These are phyloP conservation scores for Arvicanthis niloticus DNA, from an alignment of 2,113 vertebrate species.

Conservation along the genomic window DNA sequence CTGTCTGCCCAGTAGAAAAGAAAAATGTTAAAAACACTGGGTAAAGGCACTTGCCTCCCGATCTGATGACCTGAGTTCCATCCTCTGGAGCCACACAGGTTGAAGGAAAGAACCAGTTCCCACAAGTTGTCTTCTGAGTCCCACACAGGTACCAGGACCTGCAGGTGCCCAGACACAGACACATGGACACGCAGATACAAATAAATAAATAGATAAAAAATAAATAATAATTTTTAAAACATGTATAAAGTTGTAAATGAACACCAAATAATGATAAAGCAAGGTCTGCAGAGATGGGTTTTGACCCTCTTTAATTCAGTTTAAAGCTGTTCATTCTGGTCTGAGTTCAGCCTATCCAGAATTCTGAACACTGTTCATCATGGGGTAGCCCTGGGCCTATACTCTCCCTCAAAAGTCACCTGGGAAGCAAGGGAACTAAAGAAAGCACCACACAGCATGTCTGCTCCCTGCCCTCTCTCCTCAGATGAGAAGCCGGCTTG, in stretches of 20 bases:
- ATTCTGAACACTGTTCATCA: neutral
- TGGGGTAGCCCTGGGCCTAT: neutral
- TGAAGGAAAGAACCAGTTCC: neutral
- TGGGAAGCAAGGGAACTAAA: neutral
- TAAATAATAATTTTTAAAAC: neutral
- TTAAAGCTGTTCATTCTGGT: neutral
- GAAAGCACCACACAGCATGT: neutral
- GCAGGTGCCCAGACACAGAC: neutral
- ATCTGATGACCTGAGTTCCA: neutral
- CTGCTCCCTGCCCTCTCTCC: slow-evolving; percentile 32
- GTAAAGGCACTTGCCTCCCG: neutral
- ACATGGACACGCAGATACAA: neutral
- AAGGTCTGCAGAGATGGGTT: neutral
- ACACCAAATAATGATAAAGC: neutral
- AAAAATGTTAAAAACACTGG: neutral
- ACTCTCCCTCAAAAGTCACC: neutral
- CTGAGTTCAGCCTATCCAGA: neutral
- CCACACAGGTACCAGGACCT: neutral
- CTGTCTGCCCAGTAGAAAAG: neutral
- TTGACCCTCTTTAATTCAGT: neutral
- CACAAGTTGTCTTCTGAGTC: neutral
- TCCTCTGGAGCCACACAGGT: neutral
- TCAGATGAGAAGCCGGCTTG: slow-evolving; percentile 85
- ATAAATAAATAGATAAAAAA: neutral
- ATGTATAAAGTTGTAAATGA: neutral